A percentile compares a stretch with the other conserved stretches of the same genome.
phyloP scores from a whole-genome alignment of 2,888 invertebrate genomes.

The Branchinecta sandiegonensis region DNA sequence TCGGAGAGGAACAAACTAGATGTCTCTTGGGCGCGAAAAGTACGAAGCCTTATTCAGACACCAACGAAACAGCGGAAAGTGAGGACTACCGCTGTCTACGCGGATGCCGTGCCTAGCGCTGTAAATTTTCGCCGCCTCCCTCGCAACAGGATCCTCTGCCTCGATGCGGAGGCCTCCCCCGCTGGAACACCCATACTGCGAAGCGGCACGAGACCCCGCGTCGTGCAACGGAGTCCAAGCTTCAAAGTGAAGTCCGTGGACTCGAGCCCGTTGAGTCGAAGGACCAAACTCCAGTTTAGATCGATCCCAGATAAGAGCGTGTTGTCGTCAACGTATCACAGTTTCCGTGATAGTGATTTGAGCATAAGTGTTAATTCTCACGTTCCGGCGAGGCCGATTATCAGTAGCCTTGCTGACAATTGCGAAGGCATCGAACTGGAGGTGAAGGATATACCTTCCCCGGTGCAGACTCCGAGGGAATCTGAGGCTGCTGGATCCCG shows the following conservation, averaged over 20 bases:
- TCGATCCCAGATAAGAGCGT: slow-evolving; percentile 6
- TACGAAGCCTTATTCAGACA: too few relatives aligned
- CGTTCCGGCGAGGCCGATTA: background rate
- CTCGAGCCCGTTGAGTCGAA: slow-evolving; percentile 8
- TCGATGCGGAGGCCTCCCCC: slow-evolving; percentile 1
- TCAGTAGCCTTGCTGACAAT: background rate
- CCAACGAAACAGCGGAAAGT: too few relatives aligned
- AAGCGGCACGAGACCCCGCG: background rate
- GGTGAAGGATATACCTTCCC: slow-evolving; percentile 4
- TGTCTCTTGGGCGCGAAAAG: too few relatives aligned
- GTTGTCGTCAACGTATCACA: slow-evolving; percentile 24
- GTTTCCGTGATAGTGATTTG: slow-evolving; percentile 24
- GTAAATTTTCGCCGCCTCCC: background rate
- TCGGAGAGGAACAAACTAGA: too few relatives aligned
- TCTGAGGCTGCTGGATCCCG: background rate
- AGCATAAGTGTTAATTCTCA: slow-evolving; percentile 19
- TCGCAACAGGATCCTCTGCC: background rate
- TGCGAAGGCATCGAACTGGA: slow-evolving; percentile 1
- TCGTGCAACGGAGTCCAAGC: background rate
- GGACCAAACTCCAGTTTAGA: background rate
- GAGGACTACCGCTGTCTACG: too few relatives aligned
- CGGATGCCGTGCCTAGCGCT: background rate
- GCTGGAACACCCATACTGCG: slow-evolving; percentile 16
- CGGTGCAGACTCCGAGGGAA: background rate
- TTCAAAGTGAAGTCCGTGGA: slow-evolving; percentile 3